Conservation (phyloP, 30 jellyfish, hydroid and myxozoan genomes). For the Chrysaora quinquecirrha region DNA sequence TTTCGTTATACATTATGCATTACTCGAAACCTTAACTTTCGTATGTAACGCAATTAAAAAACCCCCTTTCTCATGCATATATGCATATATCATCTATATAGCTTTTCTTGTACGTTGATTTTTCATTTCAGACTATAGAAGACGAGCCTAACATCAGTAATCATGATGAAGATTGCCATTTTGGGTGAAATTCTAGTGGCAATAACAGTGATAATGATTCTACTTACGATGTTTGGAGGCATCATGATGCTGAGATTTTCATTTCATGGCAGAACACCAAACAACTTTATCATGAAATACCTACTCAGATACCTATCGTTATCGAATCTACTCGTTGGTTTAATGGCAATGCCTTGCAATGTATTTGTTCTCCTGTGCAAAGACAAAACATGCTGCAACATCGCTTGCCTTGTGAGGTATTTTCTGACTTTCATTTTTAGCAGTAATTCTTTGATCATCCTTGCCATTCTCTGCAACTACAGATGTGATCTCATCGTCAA, state of each 20-base stretch:
- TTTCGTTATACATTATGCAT: too few species aligned
- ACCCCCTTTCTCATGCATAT: too few species aligned
- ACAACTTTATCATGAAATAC: constrained; percentile 36
- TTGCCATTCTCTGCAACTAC: constrained; percentile 58
- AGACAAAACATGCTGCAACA: constrained; percentile 28
- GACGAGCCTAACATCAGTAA: too few species aligned
- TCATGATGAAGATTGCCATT: neutral
- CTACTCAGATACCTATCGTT: constrained; percentile 48
- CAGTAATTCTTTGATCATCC: constrained; percentile 42
- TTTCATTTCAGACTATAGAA: too few species aligned
- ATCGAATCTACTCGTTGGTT: constrained; percentile 50
- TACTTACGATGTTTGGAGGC: constrained; percentile 38
- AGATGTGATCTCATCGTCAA: constrained; percentile 63
- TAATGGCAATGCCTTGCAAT: constrained; percentile 59
- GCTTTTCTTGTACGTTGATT: too few species aligned
- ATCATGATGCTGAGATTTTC: constrained; percentile 48
- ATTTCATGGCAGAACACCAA: constrained; percentile 29
- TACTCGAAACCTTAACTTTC: too few species aligned
- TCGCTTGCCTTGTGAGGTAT: constrained; percentile 70
- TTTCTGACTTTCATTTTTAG: constrained; percentile 59
- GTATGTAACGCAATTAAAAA: too few species aligned
- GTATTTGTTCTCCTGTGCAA: constrained; percentile 43
- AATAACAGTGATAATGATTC: neutral
- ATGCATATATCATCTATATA: too few species aligned
- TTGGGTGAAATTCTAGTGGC: neutral